Base-by-base conservation (phyloP, 2,888 invertebrate species). In the Cerceris rybyensis region DNA sequence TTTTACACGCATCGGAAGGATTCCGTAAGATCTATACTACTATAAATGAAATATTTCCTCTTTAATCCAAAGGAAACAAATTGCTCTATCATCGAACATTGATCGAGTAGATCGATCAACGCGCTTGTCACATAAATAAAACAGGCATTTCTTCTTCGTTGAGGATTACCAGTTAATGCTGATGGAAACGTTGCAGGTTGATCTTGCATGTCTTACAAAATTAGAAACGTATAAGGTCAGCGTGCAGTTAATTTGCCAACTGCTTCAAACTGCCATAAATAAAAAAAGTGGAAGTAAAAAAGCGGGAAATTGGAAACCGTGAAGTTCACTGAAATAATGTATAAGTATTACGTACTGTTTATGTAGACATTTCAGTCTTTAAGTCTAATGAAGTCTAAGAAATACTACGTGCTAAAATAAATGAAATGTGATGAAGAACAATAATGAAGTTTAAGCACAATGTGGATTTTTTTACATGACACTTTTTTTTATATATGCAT, bases 171-270 rank as follows among this genome's bases (percentile, higher is more conserved):
- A 17, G 39, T 46, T 8, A 71, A 55, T 54, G 43, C 50, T 70
- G 64, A 77, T 75, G 55, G 54, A 70, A 71, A 59, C 63, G 70
- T 75, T 72, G 28, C 14, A 11, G 28, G 61, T 52, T 9, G 64
- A 72, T 64, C 65, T 70, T 50, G 46, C 64, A 16, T 76, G 74
- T 59, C 70, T 68, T 60, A 49, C 41, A 64, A 58, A 41, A 75
- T 64, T 67, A 64, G 16, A 49, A 75, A 55, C 61, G 74, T 50
- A 63, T 55, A 75, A 64, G 67, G 82, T 76, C 67, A 72, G 57
- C 41, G 28, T 42, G 63, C 50, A 52, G 57, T 73, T 58, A 75
- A 61, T 68, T 57, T 43, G 16, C 46, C 1, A 2, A 16, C 7
- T n/a, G 2, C 28, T 14, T n/a, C 11, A 7, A 17, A 9, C 6